These are phyloP conservation scores for Saccostrea glomerata DNA, from an alignment of 1,140 invertebrate genomes.

Conservation along the genomic window DNA sequence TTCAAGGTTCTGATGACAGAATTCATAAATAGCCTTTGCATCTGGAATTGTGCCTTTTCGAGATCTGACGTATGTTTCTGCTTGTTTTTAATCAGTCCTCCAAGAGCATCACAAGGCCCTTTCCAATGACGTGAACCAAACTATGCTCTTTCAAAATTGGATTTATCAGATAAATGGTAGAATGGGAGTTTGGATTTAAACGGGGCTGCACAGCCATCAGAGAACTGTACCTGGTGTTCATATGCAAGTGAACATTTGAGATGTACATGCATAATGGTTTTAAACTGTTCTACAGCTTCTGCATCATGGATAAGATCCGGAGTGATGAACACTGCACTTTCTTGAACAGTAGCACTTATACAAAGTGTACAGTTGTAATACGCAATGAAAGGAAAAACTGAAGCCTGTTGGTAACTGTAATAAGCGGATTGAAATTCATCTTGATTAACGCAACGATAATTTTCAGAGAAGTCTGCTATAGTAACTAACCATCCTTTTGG, in stretches of 20 bases:
- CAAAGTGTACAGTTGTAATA: neutral
- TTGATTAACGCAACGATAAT: neutral
- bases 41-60: no score
- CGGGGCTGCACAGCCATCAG: no score
- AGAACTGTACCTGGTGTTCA: no score
- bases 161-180: no score
- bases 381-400: neutral
- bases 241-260: neutral
- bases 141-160: no score
- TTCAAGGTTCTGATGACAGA: no score
- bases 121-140: no score
- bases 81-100: no score
- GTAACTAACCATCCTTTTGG: neutral
- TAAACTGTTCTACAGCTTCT: neutral
- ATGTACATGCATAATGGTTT: neutral
- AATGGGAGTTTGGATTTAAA: no score
- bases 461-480: neutral
- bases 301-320: neutral
- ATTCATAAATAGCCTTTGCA: no score
- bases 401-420: neutral
- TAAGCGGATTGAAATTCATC: neutral
- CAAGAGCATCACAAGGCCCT: no score
- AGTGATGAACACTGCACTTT: neutral
- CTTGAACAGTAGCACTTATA: neutral
- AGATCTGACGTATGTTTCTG: no score